These are phyloP conservation scores for Odocoileus hemionus DNA, from an alignment of 2,113 vertebrate species.

Conservation along the genomic window DNA sequence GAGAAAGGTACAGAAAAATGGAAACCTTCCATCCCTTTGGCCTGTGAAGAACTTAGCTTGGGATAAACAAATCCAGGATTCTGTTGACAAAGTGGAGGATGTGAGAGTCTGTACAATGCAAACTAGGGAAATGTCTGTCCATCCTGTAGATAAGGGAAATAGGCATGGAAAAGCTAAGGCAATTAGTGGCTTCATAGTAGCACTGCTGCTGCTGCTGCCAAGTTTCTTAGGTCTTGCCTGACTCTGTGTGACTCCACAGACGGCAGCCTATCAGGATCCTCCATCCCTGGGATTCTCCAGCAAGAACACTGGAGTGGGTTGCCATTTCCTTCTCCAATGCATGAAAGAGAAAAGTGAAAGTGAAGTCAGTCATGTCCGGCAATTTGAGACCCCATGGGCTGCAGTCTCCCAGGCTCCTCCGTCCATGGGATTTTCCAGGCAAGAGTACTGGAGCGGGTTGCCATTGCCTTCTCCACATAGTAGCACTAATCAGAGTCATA, in stretches of 20 bases:
- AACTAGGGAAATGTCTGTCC: not conserved
- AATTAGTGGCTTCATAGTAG: not conserved
- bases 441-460: not conserved
- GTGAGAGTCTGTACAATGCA: not conserved
- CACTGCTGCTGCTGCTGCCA: not conserved
- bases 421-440: not conserved
- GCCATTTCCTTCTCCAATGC: not conserved
- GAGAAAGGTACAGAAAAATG: not conserved
- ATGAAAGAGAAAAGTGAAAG: not conserved
- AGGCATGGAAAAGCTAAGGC: not conserved
- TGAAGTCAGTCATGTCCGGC: fast-evolving
- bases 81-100: not conserved
- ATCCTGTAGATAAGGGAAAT: not conserved
- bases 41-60: not conserved
- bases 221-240: not conserved
- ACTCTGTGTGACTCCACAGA: not conserved
- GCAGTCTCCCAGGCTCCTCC: fast-evolving
- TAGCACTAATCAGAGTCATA: not conserved
- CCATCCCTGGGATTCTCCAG: not conserved
- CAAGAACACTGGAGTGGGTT: not conserved
- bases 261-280: fast-evolving
- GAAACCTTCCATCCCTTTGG: not conserved
- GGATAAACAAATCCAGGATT: not conserved
- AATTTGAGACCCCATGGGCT: fast-evolving
- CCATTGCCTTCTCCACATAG: not conserved